A percentile compares a stretch with the other conserved stretches of the same genome.
Conservation (phyloP, 1,140 invertebrate genomes). For the Notospermus geniculatus region DNA sequence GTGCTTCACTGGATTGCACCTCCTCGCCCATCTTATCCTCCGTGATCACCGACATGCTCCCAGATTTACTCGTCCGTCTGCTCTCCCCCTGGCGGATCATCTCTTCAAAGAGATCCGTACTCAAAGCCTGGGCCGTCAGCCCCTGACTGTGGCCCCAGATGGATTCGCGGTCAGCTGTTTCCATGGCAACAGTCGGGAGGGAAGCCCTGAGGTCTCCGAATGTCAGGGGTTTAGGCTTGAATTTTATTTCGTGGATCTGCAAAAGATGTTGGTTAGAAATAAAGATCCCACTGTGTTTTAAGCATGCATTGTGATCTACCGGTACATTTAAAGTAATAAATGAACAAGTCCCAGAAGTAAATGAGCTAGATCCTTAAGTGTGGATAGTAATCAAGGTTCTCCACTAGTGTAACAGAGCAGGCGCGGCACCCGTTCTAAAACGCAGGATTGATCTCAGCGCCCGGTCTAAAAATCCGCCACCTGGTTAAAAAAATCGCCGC, state of each 20-base stretch:
- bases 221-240: slow-evolving; percentile 32
- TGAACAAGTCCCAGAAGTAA: no score
- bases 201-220: slow-evolving; percentile 47
- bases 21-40: slow-evolving; percentile 25
- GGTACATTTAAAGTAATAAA: neutral
- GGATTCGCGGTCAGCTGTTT: slow-evolving; percentile 46
- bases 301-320: neutral
- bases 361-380: neutral
- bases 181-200: slow-evolving; percentile 39
- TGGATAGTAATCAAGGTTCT: neutral
- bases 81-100: slow-evolving; percentile 4
- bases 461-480: no score
- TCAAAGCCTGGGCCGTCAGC: slow-evolving; percentile 29
- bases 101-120: slow-evolving; percentile 35
- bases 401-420: neutral
- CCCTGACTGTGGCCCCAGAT: slow-evolving; percentile 42
- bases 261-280: slow-evolving; percentile 11
- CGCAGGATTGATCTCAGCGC: no score
- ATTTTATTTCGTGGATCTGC: slow-evolving; percentile 31
- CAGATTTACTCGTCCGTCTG: slow-evolving; percentile 8
- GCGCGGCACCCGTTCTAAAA: no score
- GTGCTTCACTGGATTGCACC: slow-evolving; percentile 12
- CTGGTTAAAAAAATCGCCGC: no score
- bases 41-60: slow-evolving; percentile 18
- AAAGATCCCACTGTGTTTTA: neutral